Evolutionary conservation across 2,888 invertebrate genomes (phyloP), one percentile per base, ranked within the genome.

Genomic region (Drosophila pseudotalamancana): DNA sequence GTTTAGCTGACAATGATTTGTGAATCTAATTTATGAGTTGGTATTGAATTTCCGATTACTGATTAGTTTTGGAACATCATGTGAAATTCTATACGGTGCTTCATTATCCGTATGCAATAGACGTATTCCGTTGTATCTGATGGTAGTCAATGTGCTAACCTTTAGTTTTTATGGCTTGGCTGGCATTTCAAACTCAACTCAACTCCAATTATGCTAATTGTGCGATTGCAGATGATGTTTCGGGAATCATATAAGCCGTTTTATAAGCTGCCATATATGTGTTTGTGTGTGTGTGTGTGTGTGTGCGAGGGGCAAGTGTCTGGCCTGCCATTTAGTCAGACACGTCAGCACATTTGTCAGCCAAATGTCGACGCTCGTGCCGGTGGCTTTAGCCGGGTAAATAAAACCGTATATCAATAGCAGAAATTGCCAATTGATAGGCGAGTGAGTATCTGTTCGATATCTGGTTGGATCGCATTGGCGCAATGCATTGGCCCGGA

Each of bases 281-380:
- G 8, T 27, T 18, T 23, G 59, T n/a, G n/a, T n/a, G n/a, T n/a
- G n/a, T n/a, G n/a, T n/a, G n/a, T n/a, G n/a, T n/a, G n/a, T n/a
- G n/a, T n/a, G n/a, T n/a, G n/a, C n/a, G n/a, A n/a, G n/a, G n/a
- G n/a, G 40, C 55, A 67, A 60, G 70, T 73, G 73, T 62, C 57
- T 34, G 48, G 34, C 6, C 39, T 55, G 71, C 72, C 65, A 65
- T 73, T 69, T 61, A 66, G 62, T 42, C 49, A 55, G 59, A 59
- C 64, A 70, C 72, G 72, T 73, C 65, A 64, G 68, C 74, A 61
- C 68, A 74, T 68, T 68, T 74, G 74, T 74, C 73, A 71, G 66
- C 65, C 61, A 77, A 78, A 72, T 81, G 79, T 78, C 67, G 77
- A 31, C 74, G 77, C 81, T 77, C 71, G 73, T 73, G 77, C 76